phyloP scores from a whole-genome alignment of 1,140 invertebrate genomes.

The Macrocentrus cingulum region DNA sequence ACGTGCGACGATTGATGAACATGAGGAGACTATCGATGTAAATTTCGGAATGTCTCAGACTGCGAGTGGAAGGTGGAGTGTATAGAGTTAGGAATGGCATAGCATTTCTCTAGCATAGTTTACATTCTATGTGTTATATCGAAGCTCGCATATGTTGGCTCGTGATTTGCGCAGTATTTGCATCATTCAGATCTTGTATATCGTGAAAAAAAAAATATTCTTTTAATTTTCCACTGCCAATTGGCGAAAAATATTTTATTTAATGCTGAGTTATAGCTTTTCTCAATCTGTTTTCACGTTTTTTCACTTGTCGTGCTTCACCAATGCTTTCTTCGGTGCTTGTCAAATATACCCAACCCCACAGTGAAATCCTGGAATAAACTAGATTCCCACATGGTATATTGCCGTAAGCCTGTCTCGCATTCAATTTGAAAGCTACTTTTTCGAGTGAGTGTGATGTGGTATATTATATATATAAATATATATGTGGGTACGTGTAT shows the following conservation, averaged over 20 bases:
- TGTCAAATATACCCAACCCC: not conserved
- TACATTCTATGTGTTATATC: slow-evolving; percentile 12
- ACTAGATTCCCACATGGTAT: not conserved
- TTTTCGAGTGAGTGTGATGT: not conserved
- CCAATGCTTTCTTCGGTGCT: no score
- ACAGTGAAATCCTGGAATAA: not conserved
- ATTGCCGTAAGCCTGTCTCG: slow-evolving; percentile 4
- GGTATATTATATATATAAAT: not conserved
- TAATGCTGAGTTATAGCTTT: not conserved
- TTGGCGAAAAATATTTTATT: not conserved
- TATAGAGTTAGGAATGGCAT: not conserved
- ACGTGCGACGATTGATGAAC: no score
- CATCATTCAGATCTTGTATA: not conserved
- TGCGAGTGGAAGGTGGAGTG: not conserved
- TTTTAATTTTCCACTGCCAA: not conserved
- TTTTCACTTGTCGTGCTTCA: no score
- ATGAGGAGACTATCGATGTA: slow-evolving; percentile 15
- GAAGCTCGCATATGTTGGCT: not conserved
- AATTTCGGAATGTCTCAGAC: slow-evolving; percentile 15
- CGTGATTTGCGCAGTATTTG: slow-evolving; percentile 12
- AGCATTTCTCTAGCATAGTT: slow-evolving; percentile 12
- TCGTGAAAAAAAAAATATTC: not conserved
- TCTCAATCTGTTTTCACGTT: not conserved
- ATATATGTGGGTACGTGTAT: not conserved
- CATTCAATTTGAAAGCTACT: slow-evolving; percentile 17